Conservation (phyloP, 2,113 vertebrate species). For the Eupsittula cactorum region DNA sequence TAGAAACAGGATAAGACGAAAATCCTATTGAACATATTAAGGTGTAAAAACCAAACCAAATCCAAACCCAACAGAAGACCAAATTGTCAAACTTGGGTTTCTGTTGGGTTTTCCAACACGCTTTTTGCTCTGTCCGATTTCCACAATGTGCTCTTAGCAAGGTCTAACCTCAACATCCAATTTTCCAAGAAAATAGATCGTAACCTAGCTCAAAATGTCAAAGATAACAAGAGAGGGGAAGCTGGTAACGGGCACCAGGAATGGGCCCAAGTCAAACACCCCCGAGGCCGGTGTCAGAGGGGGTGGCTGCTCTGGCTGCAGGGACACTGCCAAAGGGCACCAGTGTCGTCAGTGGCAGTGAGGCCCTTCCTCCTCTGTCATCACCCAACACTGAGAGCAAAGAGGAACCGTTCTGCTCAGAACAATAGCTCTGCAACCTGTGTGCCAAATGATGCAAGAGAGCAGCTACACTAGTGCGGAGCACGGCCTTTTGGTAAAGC, state of each 20-base stretch:
- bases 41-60: not conserved
- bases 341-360: not conserved
- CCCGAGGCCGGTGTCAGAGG: not conserved
- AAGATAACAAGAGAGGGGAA: not conserved
- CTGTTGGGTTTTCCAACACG: not conserved
- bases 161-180: not conserved
- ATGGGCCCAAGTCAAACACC: not conserved
- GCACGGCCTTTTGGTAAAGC: not conserved
- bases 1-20: not conserved
- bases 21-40: not conserved
- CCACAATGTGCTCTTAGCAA: not conserved
- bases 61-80: not conserved
- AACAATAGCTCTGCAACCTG: not conserved
- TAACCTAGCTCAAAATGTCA: not conserved
- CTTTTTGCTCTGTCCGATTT: not conserved
- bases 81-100: not conserved
- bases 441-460: not conserved
- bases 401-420: not conserved
- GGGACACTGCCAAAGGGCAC: not conserved
- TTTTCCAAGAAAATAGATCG: not conserved
- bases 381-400: not conserved
- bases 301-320: not conserved
- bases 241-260: not conserved
- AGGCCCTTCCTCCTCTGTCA: constrained; percentile 49
- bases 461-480: not conserved